Conservation (phyloP, 2,888 invertebrate species). For the Geotrupes spiniger region DNA sequence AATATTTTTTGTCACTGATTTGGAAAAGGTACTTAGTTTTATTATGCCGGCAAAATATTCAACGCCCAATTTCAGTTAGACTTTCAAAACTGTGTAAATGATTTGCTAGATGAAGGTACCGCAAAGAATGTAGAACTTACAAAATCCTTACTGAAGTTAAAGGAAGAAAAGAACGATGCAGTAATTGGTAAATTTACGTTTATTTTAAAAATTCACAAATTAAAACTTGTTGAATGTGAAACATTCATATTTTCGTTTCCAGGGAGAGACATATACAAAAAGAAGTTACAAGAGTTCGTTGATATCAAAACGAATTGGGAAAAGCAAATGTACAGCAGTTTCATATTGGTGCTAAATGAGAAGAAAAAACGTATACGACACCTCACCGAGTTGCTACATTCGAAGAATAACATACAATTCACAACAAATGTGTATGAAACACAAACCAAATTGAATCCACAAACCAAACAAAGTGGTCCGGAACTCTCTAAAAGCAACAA, state of each 20-base stretch:
- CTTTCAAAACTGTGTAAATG: slow-evolving; percentile 24
- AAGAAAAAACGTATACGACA: slow-evolving; percentile 44
- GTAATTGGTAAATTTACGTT: slow-evolving; percentile 21
- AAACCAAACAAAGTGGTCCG: not conserved
- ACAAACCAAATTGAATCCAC: slow-evolving; percentile 13
- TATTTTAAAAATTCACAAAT: not conserved
- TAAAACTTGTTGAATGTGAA: not conserved
- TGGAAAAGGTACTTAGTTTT: slow-evolving; percentile 24
- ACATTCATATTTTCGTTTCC: slow-evolving; percentile 1
- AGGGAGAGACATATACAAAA: slow-evolving; percentile 23
- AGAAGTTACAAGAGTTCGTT: slow-evolving; percentile 24
- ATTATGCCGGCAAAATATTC: not conserved
- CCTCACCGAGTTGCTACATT: slow-evolving; percentile 40
- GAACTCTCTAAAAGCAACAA: slow-evolving; percentile 21
- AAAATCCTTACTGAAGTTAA: slow-evolving; percentile 9
- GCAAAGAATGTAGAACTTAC: slow-evolving; percentile 13
- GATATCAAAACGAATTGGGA: slow-evolving; percentile 30
- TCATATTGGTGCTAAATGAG: slow-evolving; percentile 42
- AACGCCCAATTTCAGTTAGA: slow-evolving; percentile 22
- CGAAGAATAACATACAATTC: slow-evolving; percentile 4
- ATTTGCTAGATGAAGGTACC: slow-evolving; percentile 25
- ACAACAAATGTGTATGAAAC: not conserved
- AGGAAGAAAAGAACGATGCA: slow-evolving; percentile 16
- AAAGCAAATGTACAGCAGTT: slow-evolving; percentile 38
- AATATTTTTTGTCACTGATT: slow-evolving; percentile 27